Conservation (phyloP, 2,888 invertebrate genomes). For the Phortica okadai region DNA sequence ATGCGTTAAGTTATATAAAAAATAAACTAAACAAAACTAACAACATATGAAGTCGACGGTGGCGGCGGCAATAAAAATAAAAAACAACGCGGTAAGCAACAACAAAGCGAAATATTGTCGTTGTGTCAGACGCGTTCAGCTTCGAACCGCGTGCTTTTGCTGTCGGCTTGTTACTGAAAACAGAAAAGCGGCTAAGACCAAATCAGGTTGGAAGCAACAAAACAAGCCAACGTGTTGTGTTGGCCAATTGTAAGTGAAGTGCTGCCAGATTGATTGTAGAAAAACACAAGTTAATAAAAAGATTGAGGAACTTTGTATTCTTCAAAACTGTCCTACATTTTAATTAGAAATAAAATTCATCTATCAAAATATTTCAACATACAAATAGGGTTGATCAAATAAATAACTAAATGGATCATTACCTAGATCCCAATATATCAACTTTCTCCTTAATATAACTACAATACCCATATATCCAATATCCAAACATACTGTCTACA, state of each 20-base stretch:
- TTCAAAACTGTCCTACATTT: no score
- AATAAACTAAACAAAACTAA: constrained; percentile 23
- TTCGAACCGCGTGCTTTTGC: constrained; percentile 60
- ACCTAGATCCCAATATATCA: no score
- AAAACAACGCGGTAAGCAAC: background rate
- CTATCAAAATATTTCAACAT: no score
- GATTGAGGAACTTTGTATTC: background rate
- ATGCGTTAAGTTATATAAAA: background rate
- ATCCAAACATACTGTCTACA: no score
- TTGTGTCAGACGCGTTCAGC: background rate
- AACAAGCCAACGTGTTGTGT: constrained; percentile 9
- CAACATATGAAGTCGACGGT: background rate
- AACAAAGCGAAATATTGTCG: background rate
- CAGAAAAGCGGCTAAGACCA: background rate
- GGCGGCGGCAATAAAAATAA: background rate
- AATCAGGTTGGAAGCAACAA: constrained; percentile 16
- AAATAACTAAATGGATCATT: no score
- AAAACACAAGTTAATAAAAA: background rate
- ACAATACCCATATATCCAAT: no score
- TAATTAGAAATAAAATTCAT: no score
- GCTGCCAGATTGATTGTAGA: background rate
- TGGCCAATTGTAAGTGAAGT: constrained; percentile 12
- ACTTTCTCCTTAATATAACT: no score
- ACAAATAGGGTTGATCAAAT: no score
- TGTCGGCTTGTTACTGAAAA: constrained; percentile 57